These are phyloP conservation scores for Folsomia manolachei DNA, from an alignment of 2,888 invertebrate genomes.

Conservation along the genomic window DNA sequence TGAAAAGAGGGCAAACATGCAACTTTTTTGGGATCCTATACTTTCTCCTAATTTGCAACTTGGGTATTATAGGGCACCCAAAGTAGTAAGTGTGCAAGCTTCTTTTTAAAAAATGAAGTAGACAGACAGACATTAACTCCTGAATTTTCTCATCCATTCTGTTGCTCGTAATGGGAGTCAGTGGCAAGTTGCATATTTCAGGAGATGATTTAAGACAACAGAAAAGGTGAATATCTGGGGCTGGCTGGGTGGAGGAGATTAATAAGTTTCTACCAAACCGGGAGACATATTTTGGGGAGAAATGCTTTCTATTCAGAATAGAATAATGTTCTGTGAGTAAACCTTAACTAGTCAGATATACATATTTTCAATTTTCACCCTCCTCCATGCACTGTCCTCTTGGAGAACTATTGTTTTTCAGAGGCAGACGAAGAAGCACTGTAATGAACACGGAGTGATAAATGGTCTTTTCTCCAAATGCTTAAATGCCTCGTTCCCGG, in stretches of 20 bases:
- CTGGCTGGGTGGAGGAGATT: not conserved
- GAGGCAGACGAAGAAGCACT: not conserved
- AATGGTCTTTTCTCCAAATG: not conserved
- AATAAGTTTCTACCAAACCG: too few relatives aligned
- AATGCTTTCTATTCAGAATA: not conserved
- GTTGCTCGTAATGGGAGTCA: not conserved
- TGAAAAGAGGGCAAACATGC: not conserved
- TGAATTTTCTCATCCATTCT: not conserved
- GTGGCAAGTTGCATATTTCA: not conserved
- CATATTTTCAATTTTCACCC: not conserved
- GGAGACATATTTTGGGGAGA: too few relatives aligned
- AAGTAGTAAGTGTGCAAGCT: not conserved
- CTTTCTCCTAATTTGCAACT: not conserved
- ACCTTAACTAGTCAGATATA: not conserved
- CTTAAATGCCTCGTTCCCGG: not conserved
- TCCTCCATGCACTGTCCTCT: not conserved
- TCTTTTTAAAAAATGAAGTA: not conserved
- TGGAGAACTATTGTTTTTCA: not conserved
- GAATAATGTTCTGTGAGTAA: too few relatives aligned
- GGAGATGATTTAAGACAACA: not conserved
- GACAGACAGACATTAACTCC: not conserved
- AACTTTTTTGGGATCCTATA: not conserved
- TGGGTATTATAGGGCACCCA: not conserved
- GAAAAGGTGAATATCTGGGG: too few relatives aligned
- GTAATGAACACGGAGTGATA: not conserved